Evolutionary conservation across 2,797 vertebrate genomes (phyloP).

Genomic region (Amazona ochrocephala): DNA sequence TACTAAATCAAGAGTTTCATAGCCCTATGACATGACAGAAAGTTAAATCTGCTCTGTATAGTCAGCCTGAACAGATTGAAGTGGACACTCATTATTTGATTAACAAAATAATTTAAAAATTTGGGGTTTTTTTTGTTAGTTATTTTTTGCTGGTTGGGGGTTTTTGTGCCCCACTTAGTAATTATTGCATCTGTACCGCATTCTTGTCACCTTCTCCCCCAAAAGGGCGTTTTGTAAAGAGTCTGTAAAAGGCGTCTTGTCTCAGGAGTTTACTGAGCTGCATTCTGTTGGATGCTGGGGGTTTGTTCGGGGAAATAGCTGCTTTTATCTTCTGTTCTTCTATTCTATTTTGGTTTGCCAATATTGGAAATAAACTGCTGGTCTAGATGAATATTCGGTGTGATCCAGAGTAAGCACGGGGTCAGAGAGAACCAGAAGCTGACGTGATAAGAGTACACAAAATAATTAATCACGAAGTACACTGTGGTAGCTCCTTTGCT

Average conservation of each 20-base stretch:
- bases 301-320: background rate
- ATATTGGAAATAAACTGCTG: background rate
- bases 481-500: background rate
- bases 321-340: background rate
- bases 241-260: background rate
- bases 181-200: background rate
- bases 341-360: background rate
- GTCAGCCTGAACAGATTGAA: background rate
- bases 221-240: background rate
- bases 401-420: background rate
- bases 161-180: background rate
- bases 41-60: background rate
- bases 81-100: background rate
- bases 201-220: background rate
- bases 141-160: rapidly evolving
- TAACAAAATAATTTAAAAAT: background rate
- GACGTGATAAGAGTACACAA: background rate
- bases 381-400: background rate
- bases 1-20: background rate
- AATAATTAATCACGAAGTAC: background rate
- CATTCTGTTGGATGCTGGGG: background rate
- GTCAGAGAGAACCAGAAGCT: background rate
- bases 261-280: background rate
- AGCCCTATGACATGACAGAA: background rate
- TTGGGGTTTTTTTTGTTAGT: rapidly evolving